A percentile compares a stretch with the other conserved stretches of the same genome.
phyloP scores from a whole-genome alignment of 2,888 invertebrate genomes.

The Ormyrus nitidulus region DNA sequence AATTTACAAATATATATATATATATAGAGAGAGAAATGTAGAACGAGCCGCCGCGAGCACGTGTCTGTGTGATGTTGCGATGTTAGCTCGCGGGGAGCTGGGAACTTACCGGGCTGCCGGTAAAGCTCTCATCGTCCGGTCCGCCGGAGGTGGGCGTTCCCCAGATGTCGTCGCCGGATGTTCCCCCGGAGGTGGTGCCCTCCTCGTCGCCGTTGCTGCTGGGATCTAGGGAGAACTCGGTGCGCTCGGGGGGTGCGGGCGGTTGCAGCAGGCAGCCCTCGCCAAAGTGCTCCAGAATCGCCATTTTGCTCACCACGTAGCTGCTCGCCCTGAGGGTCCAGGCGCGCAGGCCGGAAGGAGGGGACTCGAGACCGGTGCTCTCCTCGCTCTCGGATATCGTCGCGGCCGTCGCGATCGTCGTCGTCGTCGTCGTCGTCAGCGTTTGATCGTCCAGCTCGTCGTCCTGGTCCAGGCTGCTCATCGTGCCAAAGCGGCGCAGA shows the following conservation, averaged over 20 bases:
- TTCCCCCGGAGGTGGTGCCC: constrained; percentile 89
- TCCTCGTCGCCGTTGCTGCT: constrained; percentile 79
- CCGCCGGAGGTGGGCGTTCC: constrained; percentile 92
- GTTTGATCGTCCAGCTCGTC: constrained; percentile 69
- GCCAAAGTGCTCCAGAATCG: constrained; percentile 81
- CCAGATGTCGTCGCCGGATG: constrained; percentile 92
- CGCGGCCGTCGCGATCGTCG: no score
- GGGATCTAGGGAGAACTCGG: constrained; percentile 70
- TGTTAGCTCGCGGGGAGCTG: neutral
- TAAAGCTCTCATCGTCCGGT: constrained; percentile 83
- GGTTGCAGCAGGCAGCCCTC: constrained; percentile 75
- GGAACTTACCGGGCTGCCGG: constrained; percentile 71
- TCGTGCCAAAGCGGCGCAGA: constrained; percentile 74
- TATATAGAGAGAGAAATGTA: neutral
- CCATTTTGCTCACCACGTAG: constrained; percentile 89
- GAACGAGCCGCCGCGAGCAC: no score
- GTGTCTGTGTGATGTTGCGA: no score
- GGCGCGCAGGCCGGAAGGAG: constrained; percentile 79
- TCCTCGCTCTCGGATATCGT: constrained; percentile 59
- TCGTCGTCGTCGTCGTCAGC: neutral
- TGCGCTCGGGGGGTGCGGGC: constrained; percentile 72
- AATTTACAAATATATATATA: neutral
- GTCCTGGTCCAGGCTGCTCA: constrained; percentile 75
- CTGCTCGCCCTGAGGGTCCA: constrained; percentile 90
- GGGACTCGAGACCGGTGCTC: constrained; percentile 63